Conservation (phyloP, 2,888 invertebrate species). For the Acanthoscelides obtectus region DNA sequence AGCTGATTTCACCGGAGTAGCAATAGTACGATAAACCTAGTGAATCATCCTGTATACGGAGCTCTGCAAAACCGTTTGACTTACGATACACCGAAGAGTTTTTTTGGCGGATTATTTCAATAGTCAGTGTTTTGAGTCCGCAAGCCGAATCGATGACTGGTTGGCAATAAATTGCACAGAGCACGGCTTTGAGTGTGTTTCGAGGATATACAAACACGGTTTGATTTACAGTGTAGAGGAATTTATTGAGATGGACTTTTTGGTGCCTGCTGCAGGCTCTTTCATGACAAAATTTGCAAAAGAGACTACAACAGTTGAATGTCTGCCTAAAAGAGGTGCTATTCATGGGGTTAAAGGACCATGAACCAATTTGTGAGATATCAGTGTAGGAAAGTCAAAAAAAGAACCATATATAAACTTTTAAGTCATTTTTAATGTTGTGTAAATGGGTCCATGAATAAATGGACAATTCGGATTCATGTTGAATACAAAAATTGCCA, state of each 20-base stretch:
- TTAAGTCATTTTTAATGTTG: no score
- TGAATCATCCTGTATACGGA: neutral
- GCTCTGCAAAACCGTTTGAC: neutral
- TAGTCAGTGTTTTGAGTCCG: neutral
- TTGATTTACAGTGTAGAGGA: neutral
- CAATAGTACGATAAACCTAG: no score
- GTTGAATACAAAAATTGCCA: no score
- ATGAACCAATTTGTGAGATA: no score
- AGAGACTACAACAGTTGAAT: no score
- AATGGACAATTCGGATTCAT: no score
- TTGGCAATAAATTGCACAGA: neutral
- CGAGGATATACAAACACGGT: neutral
- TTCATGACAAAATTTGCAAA: neutral
- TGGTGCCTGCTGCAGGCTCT: neutral
- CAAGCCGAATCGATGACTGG: neutral
- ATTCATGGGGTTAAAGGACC: no score
- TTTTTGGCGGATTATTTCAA: neutral
- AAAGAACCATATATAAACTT: no score
- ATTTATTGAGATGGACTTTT: neutral
- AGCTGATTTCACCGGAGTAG: no score
- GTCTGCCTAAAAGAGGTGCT: no score
- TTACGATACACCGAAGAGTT: neutral
- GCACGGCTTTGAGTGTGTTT: neutral
- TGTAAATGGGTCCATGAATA: no score
- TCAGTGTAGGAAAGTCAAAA: no score